A percentile compares a stretch with the other conserved stretches of the same genome.
These are phyloP conservation scores for Pharmacophagus antenor DNA, from an alignment of 2,888 invertebrate species.

Conservation along the genomic window DNA sequence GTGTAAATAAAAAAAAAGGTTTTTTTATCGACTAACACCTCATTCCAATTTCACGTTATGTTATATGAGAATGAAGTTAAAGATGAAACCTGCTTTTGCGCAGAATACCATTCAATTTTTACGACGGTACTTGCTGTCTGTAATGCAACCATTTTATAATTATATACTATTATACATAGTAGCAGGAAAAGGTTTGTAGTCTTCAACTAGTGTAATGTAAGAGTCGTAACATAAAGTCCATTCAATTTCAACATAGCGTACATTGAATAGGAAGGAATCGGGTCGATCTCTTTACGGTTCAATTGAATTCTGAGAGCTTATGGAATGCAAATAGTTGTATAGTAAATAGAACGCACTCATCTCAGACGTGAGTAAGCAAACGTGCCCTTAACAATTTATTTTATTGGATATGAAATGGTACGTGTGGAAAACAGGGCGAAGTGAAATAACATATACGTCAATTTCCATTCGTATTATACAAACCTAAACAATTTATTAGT, in stretches of 20 bases:
- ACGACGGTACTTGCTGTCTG: too few species aligned
- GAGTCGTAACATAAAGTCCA: too few species aligned
- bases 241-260: background rate
- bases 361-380: slow-evolving; percentile 7
- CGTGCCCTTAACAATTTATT: slow-evolving; percentile 10
- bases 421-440: background rate
- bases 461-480: background rate
- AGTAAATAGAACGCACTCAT: slow-evolving; percentile 7
- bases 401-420: background rate
- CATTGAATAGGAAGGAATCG: background rate
- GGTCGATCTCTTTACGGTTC: slow-evolving; percentile 3
- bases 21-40: too few species aligned
- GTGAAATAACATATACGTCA: background rate
- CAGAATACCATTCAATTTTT: too few species aligned
- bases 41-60: too few species aligned
- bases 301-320: slow-evolving; percentile 9
- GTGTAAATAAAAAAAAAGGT: too few species aligned
- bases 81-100: too few species aligned
- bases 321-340: slow-evolving; percentile 16
- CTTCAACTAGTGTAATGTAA: too few species aligned
- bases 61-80: too few species aligned
- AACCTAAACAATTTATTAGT: background rate
- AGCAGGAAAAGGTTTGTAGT: too few species aligned
- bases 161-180: too few species aligned
- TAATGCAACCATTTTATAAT: too few species aligned